Evolutionary conservation across 2,797 vertebrate species (phyloP).

Genomic region (Capromys pilorides): DNA sequence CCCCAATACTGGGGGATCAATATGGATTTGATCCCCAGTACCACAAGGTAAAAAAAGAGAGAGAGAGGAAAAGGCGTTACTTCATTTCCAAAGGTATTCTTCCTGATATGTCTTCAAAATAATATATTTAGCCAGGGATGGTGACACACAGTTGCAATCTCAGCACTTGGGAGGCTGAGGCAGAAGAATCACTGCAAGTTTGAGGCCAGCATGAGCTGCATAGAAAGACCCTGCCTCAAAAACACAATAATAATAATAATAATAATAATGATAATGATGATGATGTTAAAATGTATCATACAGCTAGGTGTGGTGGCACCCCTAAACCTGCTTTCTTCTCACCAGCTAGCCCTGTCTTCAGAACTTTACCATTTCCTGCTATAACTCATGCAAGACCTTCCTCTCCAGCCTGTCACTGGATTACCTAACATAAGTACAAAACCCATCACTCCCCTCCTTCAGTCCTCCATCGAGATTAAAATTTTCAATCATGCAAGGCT

Average conservation of each 20-base stretch:
- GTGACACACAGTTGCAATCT: not conserved
- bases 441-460: not conserved
- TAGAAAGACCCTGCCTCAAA: not conserved
- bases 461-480: not conserved
- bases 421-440: not conserved
- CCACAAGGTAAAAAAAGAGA: too few species aligned
- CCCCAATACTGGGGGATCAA: not conserved
- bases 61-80: too few species aligned
- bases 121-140: not conserved
- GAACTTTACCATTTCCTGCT: not conserved
- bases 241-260: too few species aligned
- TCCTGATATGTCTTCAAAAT: too few species aligned
- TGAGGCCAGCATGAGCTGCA: not conserved
- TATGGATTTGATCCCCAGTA: too few species aligned
- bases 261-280: too few species aligned
- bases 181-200: not conserved
- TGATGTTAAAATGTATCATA: too few species aligned
- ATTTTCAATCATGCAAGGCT: not conserved
- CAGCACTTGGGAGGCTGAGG: not conserved
- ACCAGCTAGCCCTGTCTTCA: not conserved
- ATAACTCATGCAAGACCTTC: not conserved
- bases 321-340: not conserved
- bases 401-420: not conserved
- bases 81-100: too few species aligned
- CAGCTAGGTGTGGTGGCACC: not conserved